Base-by-base conservation (phyloP, 2,113 vertebrate species). In the Nycticorax nycticorax region DNA sequence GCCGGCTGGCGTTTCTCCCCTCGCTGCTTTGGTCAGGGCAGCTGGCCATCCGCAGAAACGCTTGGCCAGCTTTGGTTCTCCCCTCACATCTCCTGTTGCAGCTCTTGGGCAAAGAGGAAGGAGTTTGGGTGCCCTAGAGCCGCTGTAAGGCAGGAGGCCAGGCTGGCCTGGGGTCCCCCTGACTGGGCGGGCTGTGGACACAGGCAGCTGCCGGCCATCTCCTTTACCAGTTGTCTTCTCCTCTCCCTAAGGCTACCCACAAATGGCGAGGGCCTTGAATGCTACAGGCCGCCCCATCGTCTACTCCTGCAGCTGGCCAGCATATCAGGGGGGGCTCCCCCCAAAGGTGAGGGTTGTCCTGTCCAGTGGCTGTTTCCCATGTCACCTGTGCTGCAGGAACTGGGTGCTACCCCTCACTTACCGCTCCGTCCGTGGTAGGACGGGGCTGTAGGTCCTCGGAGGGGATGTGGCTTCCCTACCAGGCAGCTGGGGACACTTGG, bases 241-340 rank as follows among this genome's bases (percentile, higher is more conserved):
- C 39, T 89, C 59, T 97, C 45, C 95, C 52, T 60, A 88, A 99
- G 99, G 99, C 74, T 99, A 99, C 84, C 99, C 99, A 80, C 95
- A 92, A 85, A 99, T 99, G 99, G 97, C 99, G 0, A 98, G 96
- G 78, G 99, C 99, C 84, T 97, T 99, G 91, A 99, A 99, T 0
- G 97, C 98, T 67, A 99, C 99, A 0, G 99, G 99, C 32, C 99
- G 97, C 35, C 98, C 98, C 57, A 99, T 99, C 5, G 98, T 97
- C 93, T 99, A 99, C 97, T 99, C 99, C 81, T 99, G 99, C 97
- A 99, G 99, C 85, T 99, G 99, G 99, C 99, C 99, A 20, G 99
- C 98, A 3, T 99, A 99, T 43, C 98, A 98, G 84, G 99, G 99
- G 10, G 99, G 99, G 17, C 98, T 99, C 6, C 99, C 99, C 17